Evolutionary conservation across 2,113 vertebrate genomes (phyloP).

Genomic region (Zosterops hypoxanthus): DNA sequence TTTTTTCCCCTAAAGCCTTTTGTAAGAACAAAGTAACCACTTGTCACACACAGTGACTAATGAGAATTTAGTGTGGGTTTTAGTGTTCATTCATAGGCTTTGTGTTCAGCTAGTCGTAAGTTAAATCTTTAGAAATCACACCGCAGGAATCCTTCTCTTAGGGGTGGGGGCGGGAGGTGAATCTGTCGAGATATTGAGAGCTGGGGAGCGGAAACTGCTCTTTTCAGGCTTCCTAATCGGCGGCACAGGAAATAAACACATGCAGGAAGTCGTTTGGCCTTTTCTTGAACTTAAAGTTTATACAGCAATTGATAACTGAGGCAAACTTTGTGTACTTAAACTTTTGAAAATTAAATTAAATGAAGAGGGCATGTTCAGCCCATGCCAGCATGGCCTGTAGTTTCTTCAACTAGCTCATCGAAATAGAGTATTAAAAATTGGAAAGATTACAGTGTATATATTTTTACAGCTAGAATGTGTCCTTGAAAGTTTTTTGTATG

Average conservation of each 20-base stretch:
- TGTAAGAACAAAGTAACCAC: conserved; percentile 76
- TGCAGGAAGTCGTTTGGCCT: conserved; percentile 66
- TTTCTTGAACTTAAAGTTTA: conserved; percentile 66
- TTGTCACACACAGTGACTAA: conserved; percentile 73
- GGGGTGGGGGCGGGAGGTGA: conserved; percentile 49
- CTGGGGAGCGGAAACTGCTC: conserved; percentile 61
- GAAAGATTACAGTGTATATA: background rate
- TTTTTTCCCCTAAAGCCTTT: conserved; percentile 46
- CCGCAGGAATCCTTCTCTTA: conserved; percentile 56
- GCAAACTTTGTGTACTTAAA: conserved; percentile 7
- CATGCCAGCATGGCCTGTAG: background rate
- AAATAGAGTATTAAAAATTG: background rate
- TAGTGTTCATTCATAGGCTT: conserved; percentile 69
- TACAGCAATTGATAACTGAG: conserved; percentile 33
- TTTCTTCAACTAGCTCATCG: background rate
- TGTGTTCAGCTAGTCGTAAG: conserved; percentile 64
- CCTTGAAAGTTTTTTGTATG: background rate
- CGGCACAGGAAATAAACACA: conserved; percentile 68
- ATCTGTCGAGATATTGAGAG: conserved; percentile 52
- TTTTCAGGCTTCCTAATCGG: conserved; percentile 64
- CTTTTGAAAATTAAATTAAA: background rate
- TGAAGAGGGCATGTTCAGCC: background rate
- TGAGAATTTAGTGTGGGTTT: conserved; percentile 72
- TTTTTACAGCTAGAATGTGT: background rate
- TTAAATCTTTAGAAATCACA: conserved; percentile 72